Conservation (phyloP, 2,797 vertebrate genomes). For the Poliocrania exsul region DNA sequence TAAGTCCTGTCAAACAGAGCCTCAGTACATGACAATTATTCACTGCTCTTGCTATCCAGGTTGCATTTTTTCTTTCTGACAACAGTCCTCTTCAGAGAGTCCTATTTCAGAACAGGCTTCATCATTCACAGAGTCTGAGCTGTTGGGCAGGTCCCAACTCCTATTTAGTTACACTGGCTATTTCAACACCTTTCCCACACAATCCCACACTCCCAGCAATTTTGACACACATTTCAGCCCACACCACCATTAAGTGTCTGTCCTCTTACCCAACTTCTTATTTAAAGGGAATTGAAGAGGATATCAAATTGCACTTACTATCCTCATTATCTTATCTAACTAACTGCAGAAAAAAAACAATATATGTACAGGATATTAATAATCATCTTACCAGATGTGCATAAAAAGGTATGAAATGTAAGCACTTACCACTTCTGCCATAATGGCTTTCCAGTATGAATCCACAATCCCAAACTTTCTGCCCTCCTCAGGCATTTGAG, state of each 20-base stretch:
- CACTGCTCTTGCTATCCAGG: neutral
- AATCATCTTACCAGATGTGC: neutral
- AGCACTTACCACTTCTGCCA: slow-evolving; percentile 83
- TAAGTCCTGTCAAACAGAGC: neutral
- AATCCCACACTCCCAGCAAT: neutral
- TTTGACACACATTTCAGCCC: neutral
- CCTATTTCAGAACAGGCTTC: neutral
- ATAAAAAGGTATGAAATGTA: neutral
- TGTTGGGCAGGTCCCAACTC: neutral
- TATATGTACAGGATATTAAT: neutral
- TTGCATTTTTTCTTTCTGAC: neutral
- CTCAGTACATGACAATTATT: neutral
- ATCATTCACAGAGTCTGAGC: neutral
- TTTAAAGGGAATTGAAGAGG: neutral
- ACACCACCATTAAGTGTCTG: neutral
- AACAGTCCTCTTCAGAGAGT: neutral
- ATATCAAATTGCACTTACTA: neutral
- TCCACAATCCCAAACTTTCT: slow-evolving; percentile 87
- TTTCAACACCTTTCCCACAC: slow-evolving; percentile 5
- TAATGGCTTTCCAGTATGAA: slow-evolving; percentile 87
- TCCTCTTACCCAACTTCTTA: neutral
- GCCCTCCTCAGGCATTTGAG: slow-evolving; percentile 95
- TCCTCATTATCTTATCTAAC: neutral
- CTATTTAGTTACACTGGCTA: neutral
- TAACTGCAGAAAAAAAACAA: neutral